Evolutionary conservation across 2,113 vertebrate species (phyloP), one percentile per base, ranked within the genome.

Genomic region (Phrynosoma blainvillii): DNA sequence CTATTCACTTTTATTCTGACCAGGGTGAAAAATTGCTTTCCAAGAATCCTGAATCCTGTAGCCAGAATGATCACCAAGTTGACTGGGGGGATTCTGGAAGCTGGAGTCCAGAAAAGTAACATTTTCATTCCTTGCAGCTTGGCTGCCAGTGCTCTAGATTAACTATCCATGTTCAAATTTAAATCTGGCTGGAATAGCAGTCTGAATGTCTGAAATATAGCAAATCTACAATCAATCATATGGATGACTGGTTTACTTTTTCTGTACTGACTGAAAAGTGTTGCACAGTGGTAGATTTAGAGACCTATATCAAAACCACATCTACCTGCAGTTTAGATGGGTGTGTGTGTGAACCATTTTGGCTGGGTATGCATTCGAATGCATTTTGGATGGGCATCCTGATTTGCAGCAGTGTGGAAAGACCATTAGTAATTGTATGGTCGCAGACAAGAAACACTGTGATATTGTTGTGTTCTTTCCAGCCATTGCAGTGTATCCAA

Each of bases 401-500:
- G 73, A 70, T 88, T 36, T 68, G 59, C 16, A 36, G 21, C 5
- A 21, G 42, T 25, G 21, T 36, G 42, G 47, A 68, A 83, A 77
- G 54, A 16, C 71, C 30, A 9, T 77, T 82, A 36, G n/a, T 47
- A n/a, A 6, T 47, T n/a, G 27, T 62, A 42, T 52, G 52, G 18
- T 78, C 54, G 68, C n/a, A 25, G n/a, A 84, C 65, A 32, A 0
- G 12, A 66, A 65, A 11, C 66, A 27, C 27, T 9, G 9, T 70
- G 21, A 23, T 90, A 87, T 89, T 47, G n/a, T 85, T 12, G 59
- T 27, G 40, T 27, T 27, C 14, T 32, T 32, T 4, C 1, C 59
- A 76, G 8, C 80, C 84, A 89, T 88, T 90, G 79, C 83, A 84
- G 40, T 40, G 12, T 5, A 27, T 71, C 23, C 76, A 87, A 62